phyloP scores from a whole-genome alignment of 2,888 invertebrate genomes.

The Liopterus haemorrhoidalis region DNA sequence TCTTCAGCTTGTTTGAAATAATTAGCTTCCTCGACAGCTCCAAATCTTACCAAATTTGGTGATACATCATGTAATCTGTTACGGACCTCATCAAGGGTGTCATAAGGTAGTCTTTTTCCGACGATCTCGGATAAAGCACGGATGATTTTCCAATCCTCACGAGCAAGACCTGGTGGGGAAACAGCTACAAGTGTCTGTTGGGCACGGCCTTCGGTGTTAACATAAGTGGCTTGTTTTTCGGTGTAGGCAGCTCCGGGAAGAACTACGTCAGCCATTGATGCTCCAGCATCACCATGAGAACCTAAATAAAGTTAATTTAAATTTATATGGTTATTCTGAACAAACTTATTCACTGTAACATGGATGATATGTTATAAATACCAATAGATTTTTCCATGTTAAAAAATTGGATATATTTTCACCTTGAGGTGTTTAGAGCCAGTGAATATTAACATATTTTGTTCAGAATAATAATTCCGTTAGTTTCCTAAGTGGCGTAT shows the following conservation, averaged over 20 bases:
- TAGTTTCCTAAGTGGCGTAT: too few species aligned
- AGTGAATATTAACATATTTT: too few species aligned
- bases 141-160: slow-evolving; percentile 98
- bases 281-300: slow-evolving; percentile 95
- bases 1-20: slow-evolving; percentile 76
- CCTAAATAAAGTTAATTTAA: slow-evolving; percentile 49
- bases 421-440: too few species aligned
- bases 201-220: slow-evolving; percentile 95
- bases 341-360: too few species aligned
- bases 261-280: slow-evolving; percentile 85
- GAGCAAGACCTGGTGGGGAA: slow-evolving; percentile 84
- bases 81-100: slow-evolving; percentile 76
- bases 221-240: slow-evolving; percentile 95
- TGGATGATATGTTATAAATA: too few species aligned
- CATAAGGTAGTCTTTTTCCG: slow-evolving; percentile 66
- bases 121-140: slow-evolving; percentile 91
- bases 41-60: slow-evolving; percentile 82
- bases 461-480: too few species aligned
- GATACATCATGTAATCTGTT: slow-evolving; percentile 76
- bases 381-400: too few species aligned
- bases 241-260: slow-evolving; percentile 97
- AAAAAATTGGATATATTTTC: too few species aligned
- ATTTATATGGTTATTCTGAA: too few species aligned
- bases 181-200: slow-evolving; percentile 86
- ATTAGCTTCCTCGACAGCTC: slow-evolving; percentile 76